Conservation (phyloP, 2,888 invertebrate species). For the Scaeva pyrastri region DNA sequence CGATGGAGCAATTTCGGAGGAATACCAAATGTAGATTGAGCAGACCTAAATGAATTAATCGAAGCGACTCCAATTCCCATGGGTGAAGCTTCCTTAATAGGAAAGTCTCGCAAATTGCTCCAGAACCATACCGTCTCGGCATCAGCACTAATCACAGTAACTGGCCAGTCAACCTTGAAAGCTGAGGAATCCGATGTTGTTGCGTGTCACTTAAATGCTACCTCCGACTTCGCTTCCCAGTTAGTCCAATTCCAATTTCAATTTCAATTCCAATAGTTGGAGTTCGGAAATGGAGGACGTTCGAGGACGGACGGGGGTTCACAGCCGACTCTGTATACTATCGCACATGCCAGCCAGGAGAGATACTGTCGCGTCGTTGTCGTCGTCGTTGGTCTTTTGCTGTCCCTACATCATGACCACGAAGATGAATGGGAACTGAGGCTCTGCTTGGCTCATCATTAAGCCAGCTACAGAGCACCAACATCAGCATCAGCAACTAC, state of each 20-base stretch:
- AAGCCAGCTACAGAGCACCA: slow-evolving; percentile 19
- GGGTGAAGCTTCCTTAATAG: slow-evolving; percentile 40
- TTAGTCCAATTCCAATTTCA: too few relatives aligned
- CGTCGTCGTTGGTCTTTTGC: slow-evolving; percentile 15
- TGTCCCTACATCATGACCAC: slow-evolving; percentile 21
- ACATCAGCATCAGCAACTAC: slow-evolving; percentile 54
- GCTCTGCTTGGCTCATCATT: slow-evolving; percentile 62
- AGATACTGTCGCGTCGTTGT: slow-evolving; percentile 45
- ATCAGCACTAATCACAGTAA: slow-evolving; percentile 64
- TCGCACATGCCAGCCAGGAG: slow-evolving; percentile 64
- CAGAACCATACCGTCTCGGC: slow-evolving; percentile 55
- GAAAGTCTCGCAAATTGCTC: slow-evolving; percentile 44
- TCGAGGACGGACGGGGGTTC: neutral
- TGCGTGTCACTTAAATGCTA: slow-evolving; percentile 76
- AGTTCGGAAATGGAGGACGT: slow-evolving; percentile 6
- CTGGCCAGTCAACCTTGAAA: slow-evolving; percentile 66
- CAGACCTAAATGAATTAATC: slow-evolving; percentile 65
- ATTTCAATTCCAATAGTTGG: slow-evolving; percentile 16
- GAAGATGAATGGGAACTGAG: slow-evolving; percentile 69
- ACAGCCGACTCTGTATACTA: slow-evolving; percentile 54
- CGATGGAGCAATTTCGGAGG: slow-evolving; percentile 22
- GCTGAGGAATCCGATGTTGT: slow-evolving; percentile 75
- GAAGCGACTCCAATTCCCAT: slow-evolving; percentile 61
- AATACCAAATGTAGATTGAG: slow-evolving; percentile 39
- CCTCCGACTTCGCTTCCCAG: slow-evolving; percentile 57